Evolutionary conservation across 1,140 invertebrate species (phyloP).

Genomic region (Drosophila sulfurigaster): DNA sequence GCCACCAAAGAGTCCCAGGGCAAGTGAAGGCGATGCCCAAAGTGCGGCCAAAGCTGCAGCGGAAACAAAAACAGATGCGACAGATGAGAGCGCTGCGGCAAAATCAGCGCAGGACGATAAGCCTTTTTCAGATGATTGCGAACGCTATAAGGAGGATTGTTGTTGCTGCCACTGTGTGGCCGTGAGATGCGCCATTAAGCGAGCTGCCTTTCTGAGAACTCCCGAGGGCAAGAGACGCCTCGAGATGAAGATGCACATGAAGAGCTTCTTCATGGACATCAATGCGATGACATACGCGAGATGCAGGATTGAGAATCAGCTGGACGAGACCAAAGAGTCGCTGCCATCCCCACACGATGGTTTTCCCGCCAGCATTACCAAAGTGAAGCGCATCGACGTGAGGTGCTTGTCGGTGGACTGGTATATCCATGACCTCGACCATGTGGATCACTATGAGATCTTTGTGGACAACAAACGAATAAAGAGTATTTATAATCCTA

Average conservation of each 20-base stretch:
- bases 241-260: conserved; percentile 58
- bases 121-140: conserved; percentile 25
- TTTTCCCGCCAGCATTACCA: conserved; percentile 51
- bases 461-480: conserved; percentile 38
- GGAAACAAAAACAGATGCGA: neutral
- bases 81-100: neutral
- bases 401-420: conserved; percentile 49
- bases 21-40: neutral
- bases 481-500: conserved; percentile 50
- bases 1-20: neutral
- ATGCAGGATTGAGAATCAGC: conserved; percentile 8
- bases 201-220: conserved; percentile 36
- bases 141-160: conserved; percentile 44
- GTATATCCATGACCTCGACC: conserved; percentile 55
- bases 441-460: conserved; percentile 59
- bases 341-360: conserved; percentile 24
- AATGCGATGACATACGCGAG: conserved; percentile 45
- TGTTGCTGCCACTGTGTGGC: conserved; percentile 62
- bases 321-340: conserved; percentile 31
- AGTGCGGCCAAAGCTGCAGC: neutral
- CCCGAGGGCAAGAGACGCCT: conserved; percentile 50
- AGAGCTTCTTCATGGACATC: conserved; percentile 68
- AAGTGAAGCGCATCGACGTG: conserved; percentile 37
- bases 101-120: neutral
- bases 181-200: conserved; percentile 40